Conservation (phyloP, 1,140 invertebrate genomes). For the Pinna nobilis region DNA sequence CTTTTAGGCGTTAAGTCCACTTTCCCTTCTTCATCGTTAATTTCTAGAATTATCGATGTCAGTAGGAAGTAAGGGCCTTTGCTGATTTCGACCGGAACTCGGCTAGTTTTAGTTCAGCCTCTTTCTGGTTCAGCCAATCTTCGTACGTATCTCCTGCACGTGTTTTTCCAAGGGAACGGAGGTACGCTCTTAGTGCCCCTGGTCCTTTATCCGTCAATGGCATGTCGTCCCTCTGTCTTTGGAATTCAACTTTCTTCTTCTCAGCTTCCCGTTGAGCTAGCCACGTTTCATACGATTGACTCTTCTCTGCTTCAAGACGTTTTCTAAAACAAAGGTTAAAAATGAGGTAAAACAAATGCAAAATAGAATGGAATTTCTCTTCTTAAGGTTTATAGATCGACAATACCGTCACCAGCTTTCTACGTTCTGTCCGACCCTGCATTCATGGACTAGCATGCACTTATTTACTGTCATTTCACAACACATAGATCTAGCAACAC, state of each 20-base stretch:
- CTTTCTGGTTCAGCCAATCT: slow-evolving; percentile 62
- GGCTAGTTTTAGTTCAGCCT: slow-evolving; percentile 44
- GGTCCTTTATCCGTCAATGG: slow-evolving; percentile 16
- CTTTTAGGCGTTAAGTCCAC: too few relatives aligned
- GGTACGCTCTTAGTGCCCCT: slow-evolving; percentile 56
- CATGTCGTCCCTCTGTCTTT: slow-evolving; percentile 13
- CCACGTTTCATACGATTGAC: slow-evolving; percentile 58
- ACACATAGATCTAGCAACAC: too few relatives aligned
- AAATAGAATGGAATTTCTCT: too few relatives aligned
- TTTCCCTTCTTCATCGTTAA: too few relatives aligned
- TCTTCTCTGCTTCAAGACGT: slow-evolving; percentile 50
- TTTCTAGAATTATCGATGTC: too few relatives aligned
- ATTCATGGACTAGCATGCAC: too few relatives aligned
- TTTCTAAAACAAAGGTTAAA: slow-evolving; percentile 47
- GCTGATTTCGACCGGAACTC: slow-evolving; percentile 3
- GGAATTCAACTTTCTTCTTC: slow-evolving; percentile 42
- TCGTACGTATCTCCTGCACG: slow-evolving; percentile 53
- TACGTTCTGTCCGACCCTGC: too few relatives aligned
- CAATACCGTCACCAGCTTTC: too few relatives aligned
- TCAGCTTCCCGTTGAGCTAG: slow-evolving; percentile 53
- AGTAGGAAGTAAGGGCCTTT: slow-evolving; percentile 2
- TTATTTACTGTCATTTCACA: too few relatives aligned
- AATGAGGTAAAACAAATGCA: too few relatives aligned
- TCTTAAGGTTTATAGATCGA: too few relatives aligned
- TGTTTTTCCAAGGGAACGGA: slow-evolving; percentile 52